Conservation (phyloP, 2,113 vertebrate species). For the Syngnathoides biaculeatus region DNA sequence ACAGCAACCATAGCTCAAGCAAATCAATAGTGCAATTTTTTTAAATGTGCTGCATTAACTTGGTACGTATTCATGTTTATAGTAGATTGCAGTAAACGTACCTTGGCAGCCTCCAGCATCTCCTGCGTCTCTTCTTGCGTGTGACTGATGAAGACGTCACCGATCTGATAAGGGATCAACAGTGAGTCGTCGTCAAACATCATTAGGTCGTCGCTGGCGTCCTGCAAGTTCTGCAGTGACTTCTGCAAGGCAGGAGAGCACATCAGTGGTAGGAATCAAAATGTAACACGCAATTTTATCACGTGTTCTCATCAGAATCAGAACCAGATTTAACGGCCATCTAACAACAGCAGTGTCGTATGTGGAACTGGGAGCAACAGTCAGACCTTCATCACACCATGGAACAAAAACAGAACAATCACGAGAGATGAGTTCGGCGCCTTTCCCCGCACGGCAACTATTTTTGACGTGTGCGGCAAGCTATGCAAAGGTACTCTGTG, state of each 20-base stretch:
- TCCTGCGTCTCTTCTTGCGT: slow-evolving; percentile 92
- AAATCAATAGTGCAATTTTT: not conserved
- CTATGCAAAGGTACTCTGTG: too few species aligned
- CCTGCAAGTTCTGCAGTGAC: slow-evolving; percentile 91
- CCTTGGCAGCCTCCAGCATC: slow-evolving; percentile 94
- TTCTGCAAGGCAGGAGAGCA: slow-evolving; percentile 72
- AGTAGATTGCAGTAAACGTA: slow-evolving; percentile 31
- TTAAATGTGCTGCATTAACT: not conserved
- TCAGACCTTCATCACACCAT: too few species aligned
- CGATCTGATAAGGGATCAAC: slow-evolving; percentile 90
- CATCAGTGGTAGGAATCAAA: not conserved
- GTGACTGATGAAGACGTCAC: slow-evolving; percentile 93
- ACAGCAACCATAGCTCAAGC: not conserved
- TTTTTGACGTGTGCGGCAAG: too few species aligned
- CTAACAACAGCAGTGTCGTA: too few species aligned
- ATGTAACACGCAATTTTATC: not conserved
- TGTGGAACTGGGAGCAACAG: too few species aligned
- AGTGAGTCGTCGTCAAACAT: slow-evolving; percentile 85
- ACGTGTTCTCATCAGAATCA: not conserved
- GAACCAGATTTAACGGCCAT: too few species aligned
- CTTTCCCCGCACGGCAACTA: too few species aligned
- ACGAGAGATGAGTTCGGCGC: too few species aligned
- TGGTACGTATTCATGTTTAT: not conserved
- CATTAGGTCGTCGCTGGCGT: slow-evolving; percentile 92
- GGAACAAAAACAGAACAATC: too few species aligned